Conservation (phyloP, 2,113 vertebrate species). For the Tympanuchus pallidicinctus region DNA sequence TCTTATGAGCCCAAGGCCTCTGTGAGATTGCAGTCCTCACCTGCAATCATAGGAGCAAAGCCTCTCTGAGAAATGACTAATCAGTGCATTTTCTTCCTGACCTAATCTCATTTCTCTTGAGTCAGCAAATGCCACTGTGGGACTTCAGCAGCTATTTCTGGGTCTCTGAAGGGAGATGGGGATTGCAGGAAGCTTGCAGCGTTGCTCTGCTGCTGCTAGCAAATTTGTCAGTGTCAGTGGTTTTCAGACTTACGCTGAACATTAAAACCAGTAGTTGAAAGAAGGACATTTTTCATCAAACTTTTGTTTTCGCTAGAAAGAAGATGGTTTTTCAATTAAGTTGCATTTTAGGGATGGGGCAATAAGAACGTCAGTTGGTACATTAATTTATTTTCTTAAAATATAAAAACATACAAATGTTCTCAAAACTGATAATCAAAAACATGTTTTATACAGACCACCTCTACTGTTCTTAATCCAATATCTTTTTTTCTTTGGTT, state of each 20-base stretch:
- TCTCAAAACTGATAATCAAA: background rate
- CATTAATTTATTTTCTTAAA: background rate
- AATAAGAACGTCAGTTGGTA: background rate
- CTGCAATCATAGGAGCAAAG: conserved; percentile 1
- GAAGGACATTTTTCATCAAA: background rate
- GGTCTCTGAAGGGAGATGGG: conserved; percentile 24
- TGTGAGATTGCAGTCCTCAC: background rate
- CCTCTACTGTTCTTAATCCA: background rate
- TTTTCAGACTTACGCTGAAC: conserved; percentile 3
- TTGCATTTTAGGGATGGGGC: background rate
- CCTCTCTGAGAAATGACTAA: conserved; percentile 4
- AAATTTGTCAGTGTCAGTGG: conserved; percentile 55
- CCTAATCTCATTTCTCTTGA: conserved; percentile 44
- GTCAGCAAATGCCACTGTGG: background rate
- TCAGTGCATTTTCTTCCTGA: conserved; percentile 21
- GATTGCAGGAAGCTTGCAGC: conserved; percentile 53
- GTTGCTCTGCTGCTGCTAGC: conserved; percentile 16
- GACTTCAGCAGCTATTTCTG: conserved; percentile 21
- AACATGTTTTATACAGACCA: background rate
- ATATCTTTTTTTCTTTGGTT: background rate
- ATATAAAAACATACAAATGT: background rate
- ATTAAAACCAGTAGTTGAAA: background rate
- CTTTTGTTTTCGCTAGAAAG: background rate
- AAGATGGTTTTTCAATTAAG: conserved; percentile 27
- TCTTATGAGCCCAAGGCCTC: background rate